Evolutionary conservation across 2,888 invertebrate species (phyloP).

Genomic region (Diaprepes abbreviatus): DNA sequence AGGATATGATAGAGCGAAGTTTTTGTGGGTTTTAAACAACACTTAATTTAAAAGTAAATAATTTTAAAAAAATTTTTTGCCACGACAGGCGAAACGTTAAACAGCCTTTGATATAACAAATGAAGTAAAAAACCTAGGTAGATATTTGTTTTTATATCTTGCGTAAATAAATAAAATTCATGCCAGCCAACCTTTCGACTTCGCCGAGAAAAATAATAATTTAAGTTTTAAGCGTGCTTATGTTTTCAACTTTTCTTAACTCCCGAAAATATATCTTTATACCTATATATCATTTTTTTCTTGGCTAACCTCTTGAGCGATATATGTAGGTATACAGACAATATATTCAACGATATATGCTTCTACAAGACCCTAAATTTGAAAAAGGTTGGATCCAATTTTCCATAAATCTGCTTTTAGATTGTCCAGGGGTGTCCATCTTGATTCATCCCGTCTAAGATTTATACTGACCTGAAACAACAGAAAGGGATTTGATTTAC

Average conservation of each 20-base stretch:
- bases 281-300: background rate
- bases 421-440: conserved; percentile 22
- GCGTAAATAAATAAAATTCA: too few relatives aligned
- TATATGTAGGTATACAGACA: conserved; percentile 6
- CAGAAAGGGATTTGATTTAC: conserved; percentile 35
- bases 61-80: too few relatives aligned
- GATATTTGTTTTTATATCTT: too few relatives aligned
- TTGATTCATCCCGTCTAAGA: conserved; percentile 15
- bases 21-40: too few relatives aligned
- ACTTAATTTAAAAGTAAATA: too few relatives aligned
- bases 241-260: background rate
- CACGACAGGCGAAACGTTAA: too few relatives aligned
- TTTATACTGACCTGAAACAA: conserved; percentile 36
- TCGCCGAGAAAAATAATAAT: too few relatives aligned
- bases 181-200: too few relatives aligned
- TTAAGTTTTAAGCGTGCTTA: too few relatives aligned
- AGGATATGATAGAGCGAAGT: too few relatives aligned
- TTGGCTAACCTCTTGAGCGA: background rate
- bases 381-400: conserved; percentile 24
- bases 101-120: too few relatives aligned
- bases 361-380: conserved; percentile 7
- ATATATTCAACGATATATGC: conserved; percentile 5
- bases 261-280: background rate
- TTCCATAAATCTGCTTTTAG: conserved; percentile 26
- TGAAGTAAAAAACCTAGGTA: too few relatives aligned